These are phyloP conservation scores for Trichomalopsis sarcophagae DNA, from an alignment of 1,140 invertebrate genomes.

Conservation along the genomic window DNA sequence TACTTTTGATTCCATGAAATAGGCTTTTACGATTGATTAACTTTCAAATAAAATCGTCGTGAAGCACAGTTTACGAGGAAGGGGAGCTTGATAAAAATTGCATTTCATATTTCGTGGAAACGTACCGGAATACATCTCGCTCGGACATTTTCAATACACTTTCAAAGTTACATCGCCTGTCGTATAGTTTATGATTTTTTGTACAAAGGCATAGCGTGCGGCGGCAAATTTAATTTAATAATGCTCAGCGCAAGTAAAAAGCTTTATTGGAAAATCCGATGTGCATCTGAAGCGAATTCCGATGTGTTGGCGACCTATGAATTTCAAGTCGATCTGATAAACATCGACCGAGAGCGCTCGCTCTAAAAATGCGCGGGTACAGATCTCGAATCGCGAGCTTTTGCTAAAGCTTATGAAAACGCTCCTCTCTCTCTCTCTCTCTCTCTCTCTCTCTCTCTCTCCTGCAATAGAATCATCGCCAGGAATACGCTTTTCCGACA, in stretches of 20 bases:
- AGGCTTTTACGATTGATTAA: constrained; percentile 35
- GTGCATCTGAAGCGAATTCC: neutral
- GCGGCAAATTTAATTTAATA: neutral
- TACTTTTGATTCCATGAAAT: too few relatives aligned
- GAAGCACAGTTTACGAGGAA: neutral
- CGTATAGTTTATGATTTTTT: too few relatives aligned
- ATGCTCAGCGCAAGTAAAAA: neutral
- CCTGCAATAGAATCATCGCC: too few relatives aligned
- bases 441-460: too few relatives aligned
- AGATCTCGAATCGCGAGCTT: neutral
- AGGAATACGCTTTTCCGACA: too few relatives aligned
- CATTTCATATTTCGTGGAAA: constrained; percentile 1
- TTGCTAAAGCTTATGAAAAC: too few relatives aligned
- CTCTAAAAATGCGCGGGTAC: neutral
- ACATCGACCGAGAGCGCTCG: neutral
- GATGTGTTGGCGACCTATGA: neutral
- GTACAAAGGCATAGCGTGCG: too few relatives aligned
- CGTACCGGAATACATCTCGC: neutral
- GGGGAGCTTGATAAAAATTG: neutral
- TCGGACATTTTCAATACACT: neutral
- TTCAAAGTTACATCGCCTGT: neutral
- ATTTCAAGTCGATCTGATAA: neutral
- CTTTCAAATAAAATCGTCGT: constrained; percentile 17
- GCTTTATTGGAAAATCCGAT: neutral
- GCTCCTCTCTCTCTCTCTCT: too few relatives aligned